phyloP scores from a whole-genome alignment of 2,888 invertebrate genomes.

The Eubasilissa splendida region DNA sequence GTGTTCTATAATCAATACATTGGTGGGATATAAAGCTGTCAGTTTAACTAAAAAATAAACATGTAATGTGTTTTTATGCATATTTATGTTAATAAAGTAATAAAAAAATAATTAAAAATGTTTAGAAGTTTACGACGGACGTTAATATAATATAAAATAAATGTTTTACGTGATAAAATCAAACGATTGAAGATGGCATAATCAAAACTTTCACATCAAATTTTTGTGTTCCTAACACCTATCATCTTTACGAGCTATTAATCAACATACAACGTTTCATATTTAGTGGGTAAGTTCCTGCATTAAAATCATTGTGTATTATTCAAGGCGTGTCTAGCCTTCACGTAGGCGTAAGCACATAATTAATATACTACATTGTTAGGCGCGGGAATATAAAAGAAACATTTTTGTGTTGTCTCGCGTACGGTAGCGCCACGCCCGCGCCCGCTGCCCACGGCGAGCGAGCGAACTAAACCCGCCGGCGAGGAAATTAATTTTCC shows the following conservation, averaged over 20 bases:
- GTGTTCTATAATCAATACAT: no score
- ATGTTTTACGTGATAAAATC: neutral
- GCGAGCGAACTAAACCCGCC: slow-evolving; percentile 1
- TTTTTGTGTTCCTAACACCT: neutral
- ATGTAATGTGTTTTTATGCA: no score
- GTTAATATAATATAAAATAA: neutral
- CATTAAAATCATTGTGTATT: neutral
- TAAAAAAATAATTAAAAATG: no score
- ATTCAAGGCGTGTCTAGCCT: slow-evolving; percentile 8
- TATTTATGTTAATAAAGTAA: no score
- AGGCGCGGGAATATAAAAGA: neutral
- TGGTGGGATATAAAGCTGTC: no score
- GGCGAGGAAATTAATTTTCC: slow-evolving; percentile 6
- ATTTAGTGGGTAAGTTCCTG: neutral
- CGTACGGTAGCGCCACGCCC: slow-evolving; percentile 28
- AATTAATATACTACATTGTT: slow-evolving; percentile 11
- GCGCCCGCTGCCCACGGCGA: slow-evolving; percentile 22
- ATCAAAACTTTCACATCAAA: slow-evolving; percentile 13
- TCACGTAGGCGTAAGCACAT: neutral
- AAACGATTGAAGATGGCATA: neutral
- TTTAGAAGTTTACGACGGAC: neutral
- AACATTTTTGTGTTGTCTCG: slow-evolving; percentile 8
- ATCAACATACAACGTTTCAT: neutral
- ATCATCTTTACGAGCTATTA: neutral
- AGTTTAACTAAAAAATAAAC: no score